phyloP scores from a whole-genome alignment of 2,797 vertebrate species.

The Euthynnus affinis region DNA sequence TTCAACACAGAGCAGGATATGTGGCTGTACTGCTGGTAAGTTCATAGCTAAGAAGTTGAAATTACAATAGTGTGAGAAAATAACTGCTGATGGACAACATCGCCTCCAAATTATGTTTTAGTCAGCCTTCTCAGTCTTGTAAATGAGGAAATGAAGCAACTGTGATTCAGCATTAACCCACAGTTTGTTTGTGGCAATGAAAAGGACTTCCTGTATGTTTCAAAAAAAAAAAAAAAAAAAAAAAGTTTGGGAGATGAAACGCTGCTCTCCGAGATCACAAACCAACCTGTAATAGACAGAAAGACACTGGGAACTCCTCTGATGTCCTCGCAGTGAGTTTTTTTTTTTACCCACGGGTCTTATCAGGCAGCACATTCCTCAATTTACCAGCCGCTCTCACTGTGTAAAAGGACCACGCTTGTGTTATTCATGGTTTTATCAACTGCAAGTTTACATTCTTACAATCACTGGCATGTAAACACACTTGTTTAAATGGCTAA shows the following conservation, averaged over 20 bases:
- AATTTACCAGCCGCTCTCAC: not conserved
- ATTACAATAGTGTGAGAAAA: constrained; percentile 8
- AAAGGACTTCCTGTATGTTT: constrained; percentile 13
- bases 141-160: constrained; percentile 32
- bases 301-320: not conserved
- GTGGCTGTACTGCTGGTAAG: not conserved
- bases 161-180: constrained; percentile 8
- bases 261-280: not conserved
- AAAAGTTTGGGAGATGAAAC: not conserved
- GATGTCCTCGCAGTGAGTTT: not conserved
- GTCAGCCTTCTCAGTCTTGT: not conserved
- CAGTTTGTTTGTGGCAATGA: constrained; percentile 3
- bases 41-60: not conserved
- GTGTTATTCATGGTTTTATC: not conserved
- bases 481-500: not conserved
- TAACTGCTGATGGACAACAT: not conserved
- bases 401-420: not conserved
- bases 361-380: too few relatives aligned
- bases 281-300: not conserved
- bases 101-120: not conserved
- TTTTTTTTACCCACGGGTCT: not conserved
- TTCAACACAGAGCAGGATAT: not conserved
- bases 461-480: not conserved
- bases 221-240: not conserved
- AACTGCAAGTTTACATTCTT: not conserved